phyloP scores from a whole-genome alignment of 2,797 vertebrate genomes.

The Siniperca obscura region DNA sequence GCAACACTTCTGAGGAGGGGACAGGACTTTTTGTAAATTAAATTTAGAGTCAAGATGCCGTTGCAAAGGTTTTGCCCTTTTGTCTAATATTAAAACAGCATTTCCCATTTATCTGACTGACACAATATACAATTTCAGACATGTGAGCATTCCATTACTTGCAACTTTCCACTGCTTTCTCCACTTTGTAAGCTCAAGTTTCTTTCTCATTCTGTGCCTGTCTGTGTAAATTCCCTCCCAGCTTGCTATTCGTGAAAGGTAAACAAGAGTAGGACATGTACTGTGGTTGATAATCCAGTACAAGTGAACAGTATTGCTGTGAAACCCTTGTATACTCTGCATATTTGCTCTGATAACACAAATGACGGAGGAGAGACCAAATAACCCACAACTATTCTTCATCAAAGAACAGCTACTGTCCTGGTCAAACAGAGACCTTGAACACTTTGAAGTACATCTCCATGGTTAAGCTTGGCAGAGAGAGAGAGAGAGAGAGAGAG shows the following conservation, averaged over 20 bases:
- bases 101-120: slow-evolving; percentile 10
- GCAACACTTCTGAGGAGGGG: neutral
- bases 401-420: slow-evolving; percentile 47
- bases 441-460: slow-evolving; percentile 47
- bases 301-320: neutral
- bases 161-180: neutral
- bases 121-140: neutral
- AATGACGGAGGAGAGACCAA: slow-evolving; percentile 7
- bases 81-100: neutral
- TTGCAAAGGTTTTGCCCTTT: neutral
- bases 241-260: slow-evolving; percentile 16
- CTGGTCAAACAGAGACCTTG: slow-evolving; percentile 38
- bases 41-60: neutral
- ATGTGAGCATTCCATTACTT: slow-evolving; percentile 6
- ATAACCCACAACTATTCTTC: slow-evolving; percentile 5
- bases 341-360: slow-evolving; percentile 46
- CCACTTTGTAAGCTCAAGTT: neutral
- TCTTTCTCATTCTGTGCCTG: neutral
- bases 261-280: neutral
- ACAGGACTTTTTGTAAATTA: neutral
- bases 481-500: neutral
- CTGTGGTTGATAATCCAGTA: slow-evolving; percentile 14
- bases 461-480: neutral
- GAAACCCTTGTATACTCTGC: slow-evolving; percentile 27
- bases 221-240: neutral